Evolutionary conservation across 2,888 invertebrate genomes (phyloP), one percentile per base, ranked within the genome.

Genomic region (Agrochola litura): DNA sequence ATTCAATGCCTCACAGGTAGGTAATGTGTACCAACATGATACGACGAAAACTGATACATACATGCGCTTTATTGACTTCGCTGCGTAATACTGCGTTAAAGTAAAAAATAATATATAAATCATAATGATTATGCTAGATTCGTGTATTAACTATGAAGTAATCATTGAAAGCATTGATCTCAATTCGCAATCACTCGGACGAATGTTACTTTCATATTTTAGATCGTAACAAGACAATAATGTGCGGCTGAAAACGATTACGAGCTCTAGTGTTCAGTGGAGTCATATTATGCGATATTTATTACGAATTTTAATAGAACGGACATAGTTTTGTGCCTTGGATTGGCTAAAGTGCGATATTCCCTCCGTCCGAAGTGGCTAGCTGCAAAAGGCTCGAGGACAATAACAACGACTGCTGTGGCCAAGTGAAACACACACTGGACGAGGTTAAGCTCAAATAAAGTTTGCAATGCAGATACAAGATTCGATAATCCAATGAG

Each of bases 201-300:
- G 68, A 76, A 74, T 82, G 75, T 77, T 63, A 71, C 86, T 82
- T 86, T 86, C 86, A 86, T 84, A 84, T 82, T 78, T 82, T 78
- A 67, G 82, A 82, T 82, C 70, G 69, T 66, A 64, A 64, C 63
- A 61, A 71, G 69, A 73, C 74, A 54, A 67, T 67, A 73, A 43
- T 30, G 58, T 69, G 19, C 41, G 9, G 41, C 76, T 66, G 63
- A 46, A 77, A 63, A 54, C n/a, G 49, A 64, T 43, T 63, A 54
- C 37, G 16, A 67, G 37, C 4, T 46, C 41, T 12, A 73, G 14
- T 41, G 22, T 52, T 60, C 25, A 43, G 49, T 14, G 8, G 30
- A 65, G 22, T 67, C n/a, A 77, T 30, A n/a, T 30, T 52, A 56
- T n/a, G 54, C 9, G 9, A 37, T 64, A 14, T 60, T 41, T 30